Evolutionary conservation across 2,888 invertebrate species (phyloP), one percentile per base, ranked within the genome.

Genomic region (Aphidoletes aphidimyza): DNA sequence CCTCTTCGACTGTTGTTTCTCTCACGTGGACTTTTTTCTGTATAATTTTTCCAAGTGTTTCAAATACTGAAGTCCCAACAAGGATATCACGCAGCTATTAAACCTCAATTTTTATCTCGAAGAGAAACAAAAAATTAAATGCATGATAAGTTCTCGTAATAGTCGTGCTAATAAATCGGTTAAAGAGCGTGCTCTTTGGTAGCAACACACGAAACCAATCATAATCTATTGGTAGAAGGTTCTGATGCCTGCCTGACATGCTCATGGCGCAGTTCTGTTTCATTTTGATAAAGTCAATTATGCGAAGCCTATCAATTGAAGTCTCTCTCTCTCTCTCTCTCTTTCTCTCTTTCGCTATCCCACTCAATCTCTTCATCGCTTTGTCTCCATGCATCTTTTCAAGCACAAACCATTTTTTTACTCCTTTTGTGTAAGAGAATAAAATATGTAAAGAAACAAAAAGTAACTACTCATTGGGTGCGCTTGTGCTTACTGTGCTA

Each of bases 61-160:
- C 17, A 17, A 19, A 47, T 11, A 47, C 6, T 14, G 17, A 69
- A 69, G 30, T 5, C 26, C 30, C 14, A 8, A 54, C 69, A 69
- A 69, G 69, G 69, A 69, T 69, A 69, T 69, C 69, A 69, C 34
- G 69, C 69, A 69, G 69, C 69, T 69, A 69, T 69, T 69, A 69
- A 69, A 69, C 34, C 34, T 26, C 30, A 17, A 30, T 34, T 69
- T 69, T 69, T n/a, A 14, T 69, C 14, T 30, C 26, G 0, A 14
- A n/a, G n/a, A n/a, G n/a, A n/a, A n/a, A n/a, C n/a, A n/a, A n/a
- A n/a, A 69, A 69, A 69, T 69, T 69, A 69, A 69, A 69, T 69
- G 34, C 69, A 69, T 69, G 69, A 30, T 69, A 54, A 54, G 22
- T 22, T 54, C 54, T 22, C 9, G 54, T 54, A 69, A 69, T 69